phyloP scores from a whole-genome alignment of 2,888 invertebrate species.

The Cistogaster globosa region DNA sequence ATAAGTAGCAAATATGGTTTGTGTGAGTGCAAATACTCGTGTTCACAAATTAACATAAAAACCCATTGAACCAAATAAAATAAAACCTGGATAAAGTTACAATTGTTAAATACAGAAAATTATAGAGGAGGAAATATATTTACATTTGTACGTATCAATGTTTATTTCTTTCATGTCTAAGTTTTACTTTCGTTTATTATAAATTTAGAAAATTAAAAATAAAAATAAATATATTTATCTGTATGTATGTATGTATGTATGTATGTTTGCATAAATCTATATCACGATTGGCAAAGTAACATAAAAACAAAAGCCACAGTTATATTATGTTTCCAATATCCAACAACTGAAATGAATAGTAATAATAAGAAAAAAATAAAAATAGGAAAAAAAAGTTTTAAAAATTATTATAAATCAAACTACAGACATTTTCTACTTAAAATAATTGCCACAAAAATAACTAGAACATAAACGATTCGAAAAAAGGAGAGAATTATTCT shows the following conservation, averaged over 20 bases:
- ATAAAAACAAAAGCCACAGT: conserved; percentile 27
- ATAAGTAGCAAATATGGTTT: neutral
- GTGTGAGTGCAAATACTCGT: neutral
- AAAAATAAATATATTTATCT: conserved; percentile 6
- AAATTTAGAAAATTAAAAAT: conserved; percentile 59
- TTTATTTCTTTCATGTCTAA: conserved; percentile 5
- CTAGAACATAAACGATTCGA: conserved; percentile 50
- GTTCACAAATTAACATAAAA: conserved; percentile 79
- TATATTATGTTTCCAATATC: conserved; percentile 22
- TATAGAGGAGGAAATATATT: neutral
- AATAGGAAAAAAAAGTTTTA: conserved; percentile 7
- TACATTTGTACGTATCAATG: neutral
- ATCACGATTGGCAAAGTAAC: neutral
- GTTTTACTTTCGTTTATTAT: conserved; percentile 61
- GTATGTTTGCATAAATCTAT: neutral
- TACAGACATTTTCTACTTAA: conserved; percentile 66
- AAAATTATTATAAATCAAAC: conserved; percentile 49
- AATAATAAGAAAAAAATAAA: conserved; percentile 17
- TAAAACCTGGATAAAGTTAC: conserved; percentile 57
- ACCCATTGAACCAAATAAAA: conserved; percentile 78
- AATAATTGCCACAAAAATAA: conserved; percentile 66
- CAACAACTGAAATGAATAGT: conserved; percentile 47
- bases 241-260: neutral
- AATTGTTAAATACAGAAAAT: neutral
- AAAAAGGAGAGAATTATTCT: neutral